A percentile compares a stretch with the other conserved stretches of the same genome.
These are phyloP conservation scores for Emys orbicularis DNA, from an alignment of 2,797 vertebrate genomes.

Conservation along the genomic window DNA sequence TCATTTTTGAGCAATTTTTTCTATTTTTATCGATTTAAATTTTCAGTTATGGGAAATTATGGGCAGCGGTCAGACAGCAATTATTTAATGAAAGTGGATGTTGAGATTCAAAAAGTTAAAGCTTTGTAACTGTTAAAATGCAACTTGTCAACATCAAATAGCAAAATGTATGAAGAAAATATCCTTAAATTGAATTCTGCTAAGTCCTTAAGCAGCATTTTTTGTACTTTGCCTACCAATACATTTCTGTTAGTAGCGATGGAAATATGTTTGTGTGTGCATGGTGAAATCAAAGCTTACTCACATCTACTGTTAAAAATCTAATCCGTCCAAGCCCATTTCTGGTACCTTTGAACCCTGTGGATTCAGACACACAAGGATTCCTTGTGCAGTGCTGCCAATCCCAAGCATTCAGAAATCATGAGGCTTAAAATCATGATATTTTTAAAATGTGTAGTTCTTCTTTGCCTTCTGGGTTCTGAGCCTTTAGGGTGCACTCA, in stretches of 20 bases:
- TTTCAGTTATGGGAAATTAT: neutral
- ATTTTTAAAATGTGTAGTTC: neutral
- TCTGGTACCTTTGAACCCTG: neutral
- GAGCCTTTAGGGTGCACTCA: neutral
- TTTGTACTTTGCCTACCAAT: neutral
- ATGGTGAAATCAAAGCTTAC: neutral
- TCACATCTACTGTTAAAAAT: neutral
- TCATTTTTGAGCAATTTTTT: neutral
- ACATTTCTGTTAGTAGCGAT: neutral
- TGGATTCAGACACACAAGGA: neutral
- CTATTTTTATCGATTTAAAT: neutral
- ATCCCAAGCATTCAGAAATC: neutral
- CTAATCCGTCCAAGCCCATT: neutral
- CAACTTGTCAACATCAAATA: neutral
- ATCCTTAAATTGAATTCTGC: neutral
- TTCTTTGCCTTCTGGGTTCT: neutral
- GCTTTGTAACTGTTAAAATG: neutral
- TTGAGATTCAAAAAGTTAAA: neutral
- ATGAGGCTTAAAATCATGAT: neutral
- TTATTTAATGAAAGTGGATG: neutral
- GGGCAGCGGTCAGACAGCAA: neutral
- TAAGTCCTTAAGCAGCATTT: neutral
- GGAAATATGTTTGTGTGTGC: neutral
- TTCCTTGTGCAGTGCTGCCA: neutral
- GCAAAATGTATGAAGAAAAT: neutral